Base-by-base conservation (phyloP, 2,113 vertebrate species). In the Odobenus rosmarus region DNA sequence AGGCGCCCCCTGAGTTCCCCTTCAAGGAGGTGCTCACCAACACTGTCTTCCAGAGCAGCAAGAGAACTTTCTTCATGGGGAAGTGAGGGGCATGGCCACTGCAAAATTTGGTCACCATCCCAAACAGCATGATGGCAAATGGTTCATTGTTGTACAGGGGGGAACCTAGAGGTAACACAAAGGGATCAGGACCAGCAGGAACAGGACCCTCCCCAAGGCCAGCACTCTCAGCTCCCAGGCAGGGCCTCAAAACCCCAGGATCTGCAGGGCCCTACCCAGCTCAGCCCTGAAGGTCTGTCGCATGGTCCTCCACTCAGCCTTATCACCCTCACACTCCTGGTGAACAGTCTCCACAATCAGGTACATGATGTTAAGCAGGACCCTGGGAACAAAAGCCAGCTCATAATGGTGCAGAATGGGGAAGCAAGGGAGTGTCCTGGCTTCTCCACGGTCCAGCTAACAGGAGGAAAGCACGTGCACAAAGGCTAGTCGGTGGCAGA, bases 81-180 rank as follows among this genome's bases (percentile, higher is more conserved):
- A 99, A 99, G 93, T 99, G 99, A 0, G 99, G 99, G 4, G 99
- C 99, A 0, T 99, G 99, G 93, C 99, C 99, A 0, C 99, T 99
- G 99, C 99, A 99, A 98, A 99, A 99, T 98, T 99, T 99, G 90
- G 99, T 99, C 85, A 99, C 99, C 99, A 99, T 99, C 59, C 99
- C 99, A 42, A 99, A 99, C 12, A 99, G 99, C 99, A 99, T 99
- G 95, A 99, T 99, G 0, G 99, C 99, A 90, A 99, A 99, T 2
- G 99, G 99, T 62, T 99, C 99, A 0, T 99, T 99, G 99, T 99
- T 99, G 98, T 99, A 99, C 74, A 99, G 97, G 1, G 99, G 98
- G 11, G 99, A 99, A 59, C 99, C 99, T 99, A 90, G 42, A 98
- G 26, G 67, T 67, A 18, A 94, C 49, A 95, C 0, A 28, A 89